A percentile compares a stretch with the other conserved stretches of the same genome.
These are phyloP conservation scores for Diachasmimorpha longicaudata DNA, from an alignment of 1,140 invertebrate species.

Conservation along the genomic window DNA sequence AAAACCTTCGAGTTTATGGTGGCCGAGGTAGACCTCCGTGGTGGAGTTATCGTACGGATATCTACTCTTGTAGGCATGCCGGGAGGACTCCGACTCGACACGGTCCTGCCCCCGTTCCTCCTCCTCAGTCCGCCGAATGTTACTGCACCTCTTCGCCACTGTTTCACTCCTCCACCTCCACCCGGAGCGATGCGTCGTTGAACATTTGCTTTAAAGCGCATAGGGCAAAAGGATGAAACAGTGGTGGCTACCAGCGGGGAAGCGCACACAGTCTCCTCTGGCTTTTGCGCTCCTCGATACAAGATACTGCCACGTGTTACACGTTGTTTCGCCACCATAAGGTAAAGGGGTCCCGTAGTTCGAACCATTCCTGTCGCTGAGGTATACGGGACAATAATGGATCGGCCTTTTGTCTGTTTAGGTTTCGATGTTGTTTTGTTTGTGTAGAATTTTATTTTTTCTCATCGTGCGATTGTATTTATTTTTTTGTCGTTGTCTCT, in stretches of 20 bases:
- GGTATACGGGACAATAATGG: slow-evolving; percentile 29
- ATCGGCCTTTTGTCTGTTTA: slow-evolving; percentile 28
- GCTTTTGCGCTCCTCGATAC: slow-evolving; percentile 46
- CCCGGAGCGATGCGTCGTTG: slow-evolving; percentile 20
- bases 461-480: background rate
- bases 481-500: background rate
- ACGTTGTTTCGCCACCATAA: slow-evolving; percentile 61
- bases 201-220: slow-evolving; percentile 26
- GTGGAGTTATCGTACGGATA: slow-evolving; percentile 57
- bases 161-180: slow-evolving; percentile 27
- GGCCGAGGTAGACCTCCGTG: slow-evolving; percentile 50
- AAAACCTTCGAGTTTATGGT: slow-evolving; percentile 11
- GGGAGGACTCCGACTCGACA: slow-evolving; percentile 31
- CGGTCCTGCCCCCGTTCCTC: slow-evolving; percentile 17
- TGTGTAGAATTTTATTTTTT: background rate
- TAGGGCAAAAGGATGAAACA: slow-evolving; percentile 39
- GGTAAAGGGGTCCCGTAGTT: slow-evolving; percentile 40
- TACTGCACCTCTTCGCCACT: slow-evolving; percentile 22
- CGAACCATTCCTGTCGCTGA: slow-evolving; percentile 38
- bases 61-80: slow-evolving; percentile 59
- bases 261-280: slow-evolving; percentile 35
- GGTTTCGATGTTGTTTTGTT: background rate
- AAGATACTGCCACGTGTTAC: slow-evolving; percentile 64
- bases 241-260: slow-evolving; percentile 55
- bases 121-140: slow-evolving; percentile 14